Percentiles rank a stretch among this genome's conserved stretches.
phyloP scores from a whole-genome alignment of 2,113 vertebrate species.

The Clarias macrocephalus region DNA sequence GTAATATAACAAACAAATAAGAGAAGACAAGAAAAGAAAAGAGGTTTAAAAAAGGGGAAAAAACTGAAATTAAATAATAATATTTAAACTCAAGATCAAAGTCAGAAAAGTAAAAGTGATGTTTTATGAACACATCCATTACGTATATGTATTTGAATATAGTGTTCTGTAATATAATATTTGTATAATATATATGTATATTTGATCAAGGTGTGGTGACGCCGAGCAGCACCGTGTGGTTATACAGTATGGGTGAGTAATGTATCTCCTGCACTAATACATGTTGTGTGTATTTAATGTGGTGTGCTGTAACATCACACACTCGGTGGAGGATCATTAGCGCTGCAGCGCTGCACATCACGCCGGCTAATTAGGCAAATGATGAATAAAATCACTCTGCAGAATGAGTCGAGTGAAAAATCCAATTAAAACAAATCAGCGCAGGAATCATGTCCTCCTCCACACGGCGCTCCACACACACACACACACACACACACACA shows the following conservation, averaged over 20 bases:
- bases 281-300: conserved; percentile 11
- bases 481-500: neutral
- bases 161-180: too few species aligned
- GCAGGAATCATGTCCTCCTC: conserved; percentile 38
- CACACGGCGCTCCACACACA: neutral
- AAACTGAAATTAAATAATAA: too few species aligned
- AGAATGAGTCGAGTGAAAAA: conserved; percentile 40
- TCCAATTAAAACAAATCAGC: conserved; percentile 30
- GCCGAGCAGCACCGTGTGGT: too few species aligned
- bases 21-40: too few species aligned
- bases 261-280: neutral
- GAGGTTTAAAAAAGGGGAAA: too few species aligned
- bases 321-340: conserved; percentile 46
- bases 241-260: neutral
- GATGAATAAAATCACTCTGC: conserved; percentile 46
- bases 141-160: too few species aligned
- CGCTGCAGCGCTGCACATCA: conserved; percentile 38
- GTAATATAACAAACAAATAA: too few species aligned
- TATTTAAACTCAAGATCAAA: too few species aligned
- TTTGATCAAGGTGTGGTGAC: neutral
- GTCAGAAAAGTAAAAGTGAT: too few species aligned
- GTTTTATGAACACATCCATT: too few species aligned
- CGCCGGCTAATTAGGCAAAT: conserved; percentile 44
- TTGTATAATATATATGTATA: too few species aligned
- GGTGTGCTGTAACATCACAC: conserved; percentile 35